These are phyloP conservation scores for Gobius niger DNA, from an alignment of 2,113 vertebrate genomes.

Conservation along the genomic window DNA sequence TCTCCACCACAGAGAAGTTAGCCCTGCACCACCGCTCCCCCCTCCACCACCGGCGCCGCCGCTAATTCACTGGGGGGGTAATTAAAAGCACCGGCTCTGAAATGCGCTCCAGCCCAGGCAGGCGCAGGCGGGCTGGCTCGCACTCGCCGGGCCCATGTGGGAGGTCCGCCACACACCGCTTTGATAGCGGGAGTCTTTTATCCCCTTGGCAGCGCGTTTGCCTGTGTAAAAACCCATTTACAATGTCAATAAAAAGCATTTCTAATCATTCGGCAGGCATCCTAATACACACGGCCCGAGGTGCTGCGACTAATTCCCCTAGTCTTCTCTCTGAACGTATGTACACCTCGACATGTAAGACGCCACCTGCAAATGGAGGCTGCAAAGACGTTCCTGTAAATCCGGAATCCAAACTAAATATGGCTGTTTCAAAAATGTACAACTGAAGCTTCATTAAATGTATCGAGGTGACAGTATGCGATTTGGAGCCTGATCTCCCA, in stretches of 20 bases:
- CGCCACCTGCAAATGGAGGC: constrained; percentile 28
- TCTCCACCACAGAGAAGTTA: constrained; percentile 58
- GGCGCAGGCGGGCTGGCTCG: constrained; percentile 34
- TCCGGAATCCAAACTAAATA: background rate
- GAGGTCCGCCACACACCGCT: constrained; percentile 61
- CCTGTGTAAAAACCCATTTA: constrained; percentile 72
- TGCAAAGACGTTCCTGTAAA: constrained; percentile 35
- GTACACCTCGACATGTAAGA: constrained; percentile 20
- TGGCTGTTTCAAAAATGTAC: background rate
- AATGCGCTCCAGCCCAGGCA: constrained; percentile 48
- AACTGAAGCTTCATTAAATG: too few species aligned
- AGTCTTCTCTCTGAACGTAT: constrained; percentile 28
- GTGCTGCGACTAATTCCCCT: constrained; percentile 61
- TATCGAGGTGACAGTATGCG: too few species aligned
- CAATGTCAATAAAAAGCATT: constrained; percentile 78
- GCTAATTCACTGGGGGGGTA: constrained; percentile 66
- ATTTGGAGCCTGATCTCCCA: too few species aligned
- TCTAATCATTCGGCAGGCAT: constrained; percentile 71
- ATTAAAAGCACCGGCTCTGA: constrained; percentile 64
- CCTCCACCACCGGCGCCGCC: constrained; percentile 14
- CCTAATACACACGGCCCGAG: constrained; percentile 55
- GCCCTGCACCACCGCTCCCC: constrained; percentile 44
- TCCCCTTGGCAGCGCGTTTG: constrained; percentile 64
- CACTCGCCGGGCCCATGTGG: constrained; percentile 44
- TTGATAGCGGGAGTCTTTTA: constrained; percentile 68